These are phyloP conservation scores for Oophaga sylvatica DNA, from an alignment of 2,797 vertebrate species.

Conservation along the genomic window DNA sequence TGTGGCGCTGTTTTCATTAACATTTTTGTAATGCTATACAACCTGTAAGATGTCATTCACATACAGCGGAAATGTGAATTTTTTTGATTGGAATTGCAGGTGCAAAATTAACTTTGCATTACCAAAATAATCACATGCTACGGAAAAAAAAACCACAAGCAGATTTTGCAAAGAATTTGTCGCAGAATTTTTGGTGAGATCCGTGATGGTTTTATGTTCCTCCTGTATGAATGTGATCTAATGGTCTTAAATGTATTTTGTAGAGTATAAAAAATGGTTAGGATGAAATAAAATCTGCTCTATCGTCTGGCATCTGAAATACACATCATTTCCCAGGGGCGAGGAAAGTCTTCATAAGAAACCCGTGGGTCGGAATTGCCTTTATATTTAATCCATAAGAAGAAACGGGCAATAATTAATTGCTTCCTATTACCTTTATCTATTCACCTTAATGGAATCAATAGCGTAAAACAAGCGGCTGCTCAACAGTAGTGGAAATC, in stretches of 20 bases:
- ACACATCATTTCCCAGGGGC: not conserved
- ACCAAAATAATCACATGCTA: too few relatives aligned
- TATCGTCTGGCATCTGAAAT: not conserved
- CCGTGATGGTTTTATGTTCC: too few relatives aligned
- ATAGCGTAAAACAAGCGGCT: conserved; percentile 36
- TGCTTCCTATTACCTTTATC: conserved; percentile 41
- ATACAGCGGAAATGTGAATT: too few relatives aligned
- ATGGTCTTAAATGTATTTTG: not conserved
- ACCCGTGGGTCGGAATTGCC: not conserved
- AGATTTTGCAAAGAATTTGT: too few relatives aligned
- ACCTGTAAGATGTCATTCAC: too few relatives aligned
- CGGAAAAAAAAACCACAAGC: too few relatives aligned
- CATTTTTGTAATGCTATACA: too few relatives aligned
- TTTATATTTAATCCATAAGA: not conserved
- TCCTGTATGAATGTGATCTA: too few relatives aligned
- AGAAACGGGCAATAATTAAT: conserved; percentile 7
- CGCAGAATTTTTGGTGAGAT: too few relatives aligned
- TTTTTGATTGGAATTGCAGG: too few relatives aligned
- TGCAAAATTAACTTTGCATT: too few relatives aligned
- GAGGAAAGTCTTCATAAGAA: not conserved
- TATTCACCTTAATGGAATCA: conserved; percentile 41
- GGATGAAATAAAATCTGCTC: not conserved
- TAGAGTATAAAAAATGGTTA: not conserved
- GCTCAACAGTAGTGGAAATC: not conserved
- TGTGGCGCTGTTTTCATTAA: not conserved